Evolutionary conservation across 1,140 invertebrate species (phyloP).

Genomic region (Diorhabda elongata): DNA sequence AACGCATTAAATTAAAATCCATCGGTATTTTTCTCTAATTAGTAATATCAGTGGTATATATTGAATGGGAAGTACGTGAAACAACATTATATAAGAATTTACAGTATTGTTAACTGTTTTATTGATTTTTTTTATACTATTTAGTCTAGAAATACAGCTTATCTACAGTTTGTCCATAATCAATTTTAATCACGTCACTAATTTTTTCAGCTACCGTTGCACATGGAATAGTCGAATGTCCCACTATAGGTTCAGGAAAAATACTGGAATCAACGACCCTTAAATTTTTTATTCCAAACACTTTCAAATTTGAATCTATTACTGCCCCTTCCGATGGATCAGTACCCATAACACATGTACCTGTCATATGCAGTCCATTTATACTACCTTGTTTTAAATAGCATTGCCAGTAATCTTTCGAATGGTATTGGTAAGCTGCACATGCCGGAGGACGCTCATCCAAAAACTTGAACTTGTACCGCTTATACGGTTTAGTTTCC

Average conservation of each 20-base stretch:
- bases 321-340: constrained; percentile 51
- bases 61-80: too few relatives aligned
- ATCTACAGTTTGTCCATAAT: neutral
- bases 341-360: constrained; percentile 71
- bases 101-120: too few relatives aligned
- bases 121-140: too few relatives aligned
- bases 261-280: constrained; percentile 71
- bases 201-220: constrained; percentile 72
- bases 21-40: too few relatives aligned
- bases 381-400: constrained; percentile 56
- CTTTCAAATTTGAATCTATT: constrained; percentile 60
- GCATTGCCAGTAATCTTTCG: constrained; percentile 60
- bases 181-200: constrained; percentile 35
- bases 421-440: constrained; percentile 44
- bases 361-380: constrained; percentile 66
- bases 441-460: constrained; percentile 40
- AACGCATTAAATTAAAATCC: too few relatives aligned
- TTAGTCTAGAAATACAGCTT: neutral
- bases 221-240: constrained; percentile 66
- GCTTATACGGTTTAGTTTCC: neutral
- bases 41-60: too few relatives aligned
- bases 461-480: constrained; percentile 46
- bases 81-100: too few relatives aligned
- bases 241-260: constrained; percentile 64
- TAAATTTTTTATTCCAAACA: constrained; percentile 58